Evolutionary conservation across 2,888 invertebrate genomes (phyloP).

Genomic region (Tipula lateralis): DNA sequence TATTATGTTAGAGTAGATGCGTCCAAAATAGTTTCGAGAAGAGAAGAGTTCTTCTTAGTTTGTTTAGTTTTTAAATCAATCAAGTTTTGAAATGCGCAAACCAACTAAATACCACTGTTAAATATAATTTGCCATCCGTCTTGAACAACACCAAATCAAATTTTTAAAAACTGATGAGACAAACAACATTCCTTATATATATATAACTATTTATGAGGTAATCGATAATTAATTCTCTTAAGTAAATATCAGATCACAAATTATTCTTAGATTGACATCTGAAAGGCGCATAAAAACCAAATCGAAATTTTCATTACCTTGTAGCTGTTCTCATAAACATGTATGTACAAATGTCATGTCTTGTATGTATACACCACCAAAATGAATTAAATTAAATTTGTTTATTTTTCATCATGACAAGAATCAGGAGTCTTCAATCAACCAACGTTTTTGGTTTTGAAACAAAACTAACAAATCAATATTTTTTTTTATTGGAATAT

Average conservation of each 20-base stretch:
- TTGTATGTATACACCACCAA: not conserved
- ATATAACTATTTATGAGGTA: not conserved
- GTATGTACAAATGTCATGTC: not conserved
- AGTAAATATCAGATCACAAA: not conserved
- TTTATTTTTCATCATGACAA: not conserved
- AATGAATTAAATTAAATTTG: not conserved
- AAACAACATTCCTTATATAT: not conserved
- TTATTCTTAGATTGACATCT: not conserved
- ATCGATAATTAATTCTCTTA: constrained; percentile 4
- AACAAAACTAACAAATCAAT: not conserved
- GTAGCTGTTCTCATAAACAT: not conserved
- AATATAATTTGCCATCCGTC: not conserved
- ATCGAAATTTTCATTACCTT: not conserved
- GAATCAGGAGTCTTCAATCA: not conserved
- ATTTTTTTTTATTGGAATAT: constrained; percentile 12
- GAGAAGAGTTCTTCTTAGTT: too few relatives aligned
- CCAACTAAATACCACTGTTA: not conserved
- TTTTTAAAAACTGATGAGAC: not conserved
- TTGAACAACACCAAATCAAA: not conserved
- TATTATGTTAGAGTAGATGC: too few relatives aligned
- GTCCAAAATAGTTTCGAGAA: too few relatives aligned
- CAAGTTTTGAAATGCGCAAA: too few relatives aligned
- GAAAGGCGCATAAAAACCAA: not conserved
- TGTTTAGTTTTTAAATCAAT: too few relatives aligned
- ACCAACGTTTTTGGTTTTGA: not conserved